These are phyloP conservation scores for Cerastis leucographa DNA, from an alignment of 2,888 invertebrate species.

Conservation along the genomic window DNA sequence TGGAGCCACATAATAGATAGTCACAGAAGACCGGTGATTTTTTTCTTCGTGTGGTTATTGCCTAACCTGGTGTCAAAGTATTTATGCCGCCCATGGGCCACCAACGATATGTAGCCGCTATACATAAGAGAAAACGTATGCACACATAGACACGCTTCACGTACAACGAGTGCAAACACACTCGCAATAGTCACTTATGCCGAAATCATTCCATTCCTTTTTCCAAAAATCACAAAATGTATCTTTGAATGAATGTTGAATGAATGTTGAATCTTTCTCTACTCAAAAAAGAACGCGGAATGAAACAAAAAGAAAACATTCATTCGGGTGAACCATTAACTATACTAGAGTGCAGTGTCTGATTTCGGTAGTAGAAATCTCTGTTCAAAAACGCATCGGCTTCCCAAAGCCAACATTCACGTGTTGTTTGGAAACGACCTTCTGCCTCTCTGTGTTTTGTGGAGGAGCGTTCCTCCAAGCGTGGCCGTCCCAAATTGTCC, in stretches of 20 bases:
- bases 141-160: not conserved
- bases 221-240: not conserved
- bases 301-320: not conserved
- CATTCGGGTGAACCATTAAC: not conserved
- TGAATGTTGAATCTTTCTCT: not conserved
- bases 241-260: not conserved
- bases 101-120: not conserved
- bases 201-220: not conserved
- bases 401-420: not conserved
- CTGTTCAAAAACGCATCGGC: not conserved
- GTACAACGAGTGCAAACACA: not conserved
- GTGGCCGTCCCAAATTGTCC: constrained; percentile 57
- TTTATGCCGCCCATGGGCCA: not conserved
- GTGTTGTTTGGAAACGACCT: not conserved
- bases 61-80: too few relatives aligned
- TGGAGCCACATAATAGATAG: constrained; percentile 4
- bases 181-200: not conserved
- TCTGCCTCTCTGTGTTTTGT: not conserved
- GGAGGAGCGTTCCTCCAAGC: constrained; percentile 23
- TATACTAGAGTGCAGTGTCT: not conserved
- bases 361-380: not conserved
- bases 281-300: not conserved
- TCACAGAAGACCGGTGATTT: constrained; percentile 1
- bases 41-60: too few relatives aligned
- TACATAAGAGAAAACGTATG: not conserved